These are phyloP conservation scores for Perca flavescens DNA, from an alignment of 2,113 vertebrate species.

Conservation along the genomic window DNA sequence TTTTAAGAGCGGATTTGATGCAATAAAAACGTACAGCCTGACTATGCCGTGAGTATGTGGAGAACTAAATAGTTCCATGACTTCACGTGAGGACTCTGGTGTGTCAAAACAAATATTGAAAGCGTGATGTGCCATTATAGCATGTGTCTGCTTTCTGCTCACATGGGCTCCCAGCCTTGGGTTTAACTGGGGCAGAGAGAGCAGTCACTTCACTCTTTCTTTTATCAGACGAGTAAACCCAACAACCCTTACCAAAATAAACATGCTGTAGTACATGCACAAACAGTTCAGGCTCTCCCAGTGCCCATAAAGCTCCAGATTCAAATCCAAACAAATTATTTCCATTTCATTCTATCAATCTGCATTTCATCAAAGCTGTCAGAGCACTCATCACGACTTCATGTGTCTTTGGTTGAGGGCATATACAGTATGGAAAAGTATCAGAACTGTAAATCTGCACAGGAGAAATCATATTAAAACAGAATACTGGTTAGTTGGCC, in stretches of 20 bases:
- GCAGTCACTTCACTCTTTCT: slow-evolving; percentile 19
- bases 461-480: slow-evolving; percentile 10
- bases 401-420: not conserved
- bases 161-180: slow-evolving; percentile 13
- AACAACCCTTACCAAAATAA: slow-evolving; percentile 24
- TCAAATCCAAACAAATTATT: slow-evolving; percentile 26
- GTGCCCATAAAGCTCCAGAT: slow-evolving; percentile 32
- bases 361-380: slow-evolving; percentile 40
- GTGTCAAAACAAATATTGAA: slow-evolving; percentile 50
- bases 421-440: slow-evolving; percentile 15
- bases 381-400: slow-evolving; percentile 19
- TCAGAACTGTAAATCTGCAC: not conserved
- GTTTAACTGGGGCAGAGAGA: slow-evolving; percentile 59
- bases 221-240: slow-evolving; percentile 50
- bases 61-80: slow-evolving; percentile 57
- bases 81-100: slow-evolving; percentile 39
- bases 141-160: slow-evolving; percentile 19
- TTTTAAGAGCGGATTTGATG: slow-evolving; percentile 25
- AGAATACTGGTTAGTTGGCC: slow-evolving; percentile 12
- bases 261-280: not conserved
- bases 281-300: slow-evolving; percentile 17
- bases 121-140: slow-evolving; percentile 19
- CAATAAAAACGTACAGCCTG: slow-evolving; percentile 1
- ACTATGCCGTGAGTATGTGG: slow-evolving; percentile 30
- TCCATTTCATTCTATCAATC: slow-evolving; percentile 32